phyloP scores from a whole-genome alignment of 2,113 vertebrate genomes.

The human region DNA sequence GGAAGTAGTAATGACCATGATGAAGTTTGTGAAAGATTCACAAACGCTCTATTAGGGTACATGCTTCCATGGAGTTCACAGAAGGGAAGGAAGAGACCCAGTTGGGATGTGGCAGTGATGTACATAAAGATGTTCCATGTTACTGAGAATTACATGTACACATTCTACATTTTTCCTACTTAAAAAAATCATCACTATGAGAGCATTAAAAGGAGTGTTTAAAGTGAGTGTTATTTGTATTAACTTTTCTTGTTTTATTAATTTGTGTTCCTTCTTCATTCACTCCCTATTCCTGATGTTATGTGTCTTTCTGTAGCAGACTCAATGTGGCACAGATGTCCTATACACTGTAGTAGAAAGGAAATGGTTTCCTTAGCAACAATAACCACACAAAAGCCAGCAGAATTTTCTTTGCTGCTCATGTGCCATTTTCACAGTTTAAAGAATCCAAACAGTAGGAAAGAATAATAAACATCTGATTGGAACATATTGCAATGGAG shows the following conservation, averaged over 20 bases:
- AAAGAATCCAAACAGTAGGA: conserved; percentile 76
- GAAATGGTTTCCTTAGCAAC: conserved; percentile 85
- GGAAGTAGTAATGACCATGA: neutral
- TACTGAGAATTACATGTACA: neutral
- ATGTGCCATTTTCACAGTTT: conserved; percentile 66
- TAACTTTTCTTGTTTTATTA: conserved; percentile 43
- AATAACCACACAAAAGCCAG: conserved; percentile 77
- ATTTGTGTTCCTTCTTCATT: conserved; percentile 31
- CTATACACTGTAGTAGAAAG: conserved; percentile 75
- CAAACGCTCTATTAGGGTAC: neutral
- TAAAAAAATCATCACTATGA: neutral
- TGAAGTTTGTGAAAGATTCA: neutral
- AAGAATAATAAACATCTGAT: conserved; percentile 78
- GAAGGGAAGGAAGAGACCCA: neutral
- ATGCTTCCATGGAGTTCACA: neutral
- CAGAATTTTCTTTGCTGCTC: conserved; percentile 76
- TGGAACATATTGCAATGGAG: conserved; percentile 64
- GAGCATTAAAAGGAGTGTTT: neutral
- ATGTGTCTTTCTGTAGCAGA: conserved; percentile 67
- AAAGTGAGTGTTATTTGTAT: conserved; percentile 54
- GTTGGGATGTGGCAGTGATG: neutral
- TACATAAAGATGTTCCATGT: neutral
- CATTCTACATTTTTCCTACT: neutral
- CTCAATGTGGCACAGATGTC: conserved; percentile 77
- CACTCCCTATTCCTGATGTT: conserved; percentile 55